These are phyloP conservation scores for Protophormia terraenovae DNA, from an alignment of 2,888 invertebrate genomes.

Conservation along the genomic window DNA sequence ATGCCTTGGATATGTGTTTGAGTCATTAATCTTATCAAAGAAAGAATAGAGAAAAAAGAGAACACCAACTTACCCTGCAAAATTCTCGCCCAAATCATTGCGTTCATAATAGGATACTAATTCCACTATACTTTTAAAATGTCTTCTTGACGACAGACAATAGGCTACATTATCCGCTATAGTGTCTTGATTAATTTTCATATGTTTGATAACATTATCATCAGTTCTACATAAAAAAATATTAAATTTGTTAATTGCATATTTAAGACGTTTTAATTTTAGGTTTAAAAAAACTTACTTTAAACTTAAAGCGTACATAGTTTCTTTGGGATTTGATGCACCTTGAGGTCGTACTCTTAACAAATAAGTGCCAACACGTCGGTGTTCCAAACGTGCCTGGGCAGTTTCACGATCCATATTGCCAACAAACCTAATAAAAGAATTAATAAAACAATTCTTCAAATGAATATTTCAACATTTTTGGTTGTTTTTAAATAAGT, in stretches of 20 bases:
- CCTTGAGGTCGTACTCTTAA: conserved; percentile 89
- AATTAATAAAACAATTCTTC: neutral
- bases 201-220: conserved; percentile 92
- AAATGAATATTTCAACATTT: too few relatives aligned
- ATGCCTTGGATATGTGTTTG: too few relatives aligned
- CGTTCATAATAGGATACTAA: conserved; percentile 96
- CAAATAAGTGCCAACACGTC: conserved; percentile 93
- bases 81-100: conserved; percentile 95
- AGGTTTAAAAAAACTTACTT: conserved; percentile 84
- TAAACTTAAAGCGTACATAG: conserved; percentile 91
- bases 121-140: conserved; percentile 95
- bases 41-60: too few relatives aligned
- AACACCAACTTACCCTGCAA: conserved; percentile 87
- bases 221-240: conserved; percentile 85
- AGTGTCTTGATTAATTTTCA: conserved; percentile 92
- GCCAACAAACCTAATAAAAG: conserved; percentile 87
- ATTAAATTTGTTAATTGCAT: neutral
- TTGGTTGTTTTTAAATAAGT: too few relatives aligned
- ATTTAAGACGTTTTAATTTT: neutral
- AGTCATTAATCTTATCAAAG: too few relatives aligned
- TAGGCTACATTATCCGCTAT: conserved; percentile 87
- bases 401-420: conserved; percentile 93
- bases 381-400: conserved; percentile 87
- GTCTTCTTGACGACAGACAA: conserved; percentile 93
- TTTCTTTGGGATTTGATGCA: conserved; percentile 85